Conservation (phyloP, 2,888 invertebrate genomes). For the Sipunculus nudus region DNA sequence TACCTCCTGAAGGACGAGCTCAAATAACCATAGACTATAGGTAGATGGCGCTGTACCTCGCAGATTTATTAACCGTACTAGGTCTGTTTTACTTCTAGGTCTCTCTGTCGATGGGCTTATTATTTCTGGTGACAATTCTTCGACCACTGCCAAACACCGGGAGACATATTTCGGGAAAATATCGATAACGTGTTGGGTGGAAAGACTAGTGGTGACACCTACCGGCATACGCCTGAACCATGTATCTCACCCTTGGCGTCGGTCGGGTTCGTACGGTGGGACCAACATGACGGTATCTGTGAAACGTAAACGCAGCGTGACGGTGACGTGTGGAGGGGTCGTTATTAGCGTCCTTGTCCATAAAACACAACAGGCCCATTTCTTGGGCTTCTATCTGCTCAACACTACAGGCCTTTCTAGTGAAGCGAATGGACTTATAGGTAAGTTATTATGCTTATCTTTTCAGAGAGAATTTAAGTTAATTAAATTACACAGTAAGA, state of each 20-base stretch:
- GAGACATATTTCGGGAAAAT: slow-evolving; percentile 18
- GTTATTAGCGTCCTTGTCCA: background rate
- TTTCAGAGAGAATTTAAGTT: no score
- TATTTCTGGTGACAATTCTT: no score
- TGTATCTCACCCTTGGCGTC: slow-evolving; percentile 4
- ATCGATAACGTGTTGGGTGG: background rate
- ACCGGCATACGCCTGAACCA: slow-evolving; percentile 2
- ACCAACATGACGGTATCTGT: no score
- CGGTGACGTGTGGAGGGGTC: background rate
- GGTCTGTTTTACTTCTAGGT: slow-evolving; percentile 8
- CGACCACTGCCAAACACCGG: background rate
- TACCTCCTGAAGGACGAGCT: no score
- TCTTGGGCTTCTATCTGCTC: slow-evolving; percentile 32
- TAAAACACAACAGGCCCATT: slow-evolving; percentile 20
- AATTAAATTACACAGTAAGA: no score
- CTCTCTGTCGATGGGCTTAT: slow-evolving; percentile 14
- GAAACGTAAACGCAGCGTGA: no score
- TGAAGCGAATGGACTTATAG: slow-evolving; percentile 28
- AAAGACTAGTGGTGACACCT: slow-evolving; percentile 13
- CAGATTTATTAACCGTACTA: no score
- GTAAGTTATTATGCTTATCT: no score
- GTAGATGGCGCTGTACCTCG: no score
- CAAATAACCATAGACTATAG: no score
- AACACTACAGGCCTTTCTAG: slow-evolving; percentile 17
- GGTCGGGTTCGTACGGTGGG: no score